Evolutionary conservation across 2,113 vertebrate genomes (phyloP).

Genomic region (Lagopus leucura): DNA sequence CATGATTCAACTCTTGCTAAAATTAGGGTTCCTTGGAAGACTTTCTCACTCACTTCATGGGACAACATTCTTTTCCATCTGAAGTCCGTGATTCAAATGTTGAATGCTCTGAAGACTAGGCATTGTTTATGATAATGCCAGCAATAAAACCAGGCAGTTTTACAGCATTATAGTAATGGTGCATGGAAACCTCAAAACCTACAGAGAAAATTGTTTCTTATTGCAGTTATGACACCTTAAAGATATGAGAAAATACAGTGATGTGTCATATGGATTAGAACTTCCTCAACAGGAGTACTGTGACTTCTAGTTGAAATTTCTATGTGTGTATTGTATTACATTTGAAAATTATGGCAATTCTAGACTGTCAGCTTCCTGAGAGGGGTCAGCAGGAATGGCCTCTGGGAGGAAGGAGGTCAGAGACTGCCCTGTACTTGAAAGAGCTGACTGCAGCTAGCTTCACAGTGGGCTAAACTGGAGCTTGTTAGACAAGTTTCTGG

Average conservation of each 20-base stretch:
- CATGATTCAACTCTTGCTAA: neutral
- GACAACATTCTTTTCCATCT: neutral
- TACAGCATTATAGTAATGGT: neutral
- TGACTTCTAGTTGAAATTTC: neutral
- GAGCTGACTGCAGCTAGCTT: neutral
- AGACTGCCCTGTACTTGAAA: accelerated
- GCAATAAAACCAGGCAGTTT: neutral
- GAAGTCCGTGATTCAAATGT: neutral
- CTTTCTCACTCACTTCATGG: neutral
- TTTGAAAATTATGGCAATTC: neutral
- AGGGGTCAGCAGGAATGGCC: neutral
- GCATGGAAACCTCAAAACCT: neutral
- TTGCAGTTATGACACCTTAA: constrained; percentile 32
- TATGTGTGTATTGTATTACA: neutral
- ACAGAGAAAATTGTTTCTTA: neutral
- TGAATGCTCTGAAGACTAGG: neutral
- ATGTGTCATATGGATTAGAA: neutral
- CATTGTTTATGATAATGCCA: constrained; percentile 22
- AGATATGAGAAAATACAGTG: neutral
- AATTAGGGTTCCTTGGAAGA: neutral
- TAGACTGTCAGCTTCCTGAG: neutral
- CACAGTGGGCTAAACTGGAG: neutral
- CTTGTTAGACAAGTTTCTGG: neutral
- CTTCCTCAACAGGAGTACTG: neutral
- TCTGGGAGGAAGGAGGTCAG: neutral